A percentile compares a stretch with the other conserved stretches of the same genome.
Conservation (phyloP, 92 coral and sea anemone genomes). For the Palythoa heliodiscus region DNA sequence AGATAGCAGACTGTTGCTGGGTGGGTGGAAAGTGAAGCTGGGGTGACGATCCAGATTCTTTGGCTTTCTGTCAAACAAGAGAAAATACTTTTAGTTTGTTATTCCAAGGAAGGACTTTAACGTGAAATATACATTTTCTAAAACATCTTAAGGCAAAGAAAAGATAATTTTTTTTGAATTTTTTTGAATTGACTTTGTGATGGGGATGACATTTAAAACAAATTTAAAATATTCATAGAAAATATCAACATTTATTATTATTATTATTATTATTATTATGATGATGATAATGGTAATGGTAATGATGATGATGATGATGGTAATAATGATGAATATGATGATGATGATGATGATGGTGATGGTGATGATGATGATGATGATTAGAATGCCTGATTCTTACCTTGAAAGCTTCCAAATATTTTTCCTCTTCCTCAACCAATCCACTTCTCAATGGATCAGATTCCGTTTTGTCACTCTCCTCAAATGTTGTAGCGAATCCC, state of each 20-base stretch:
- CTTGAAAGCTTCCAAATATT: conserved; percentile 87
- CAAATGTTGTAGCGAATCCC: conserved; percentile 81
- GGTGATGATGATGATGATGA: too few species aligned
- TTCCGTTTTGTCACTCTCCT: conserved; percentile 54
- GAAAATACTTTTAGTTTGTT: not conserved
- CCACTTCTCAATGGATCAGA: conserved; percentile 57
- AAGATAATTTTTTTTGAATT: too few species aligned
- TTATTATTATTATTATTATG: too few species aligned
- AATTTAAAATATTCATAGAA: not conserved
- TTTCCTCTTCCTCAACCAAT: conserved; percentile 84
- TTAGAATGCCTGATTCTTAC: conserved; percentile 30
- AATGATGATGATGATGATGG: too few species aligned
- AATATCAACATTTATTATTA: too few species aligned
- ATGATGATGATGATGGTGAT: too few species aligned
- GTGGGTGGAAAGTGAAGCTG: conserved; percentile 45
- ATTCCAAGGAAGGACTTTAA: too few species aligned
- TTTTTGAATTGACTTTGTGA: too few species aligned
- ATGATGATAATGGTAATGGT: too few species aligned
- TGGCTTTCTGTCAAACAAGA: conserved; percentile 52
- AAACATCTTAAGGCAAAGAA: too few species aligned
- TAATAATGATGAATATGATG: too few species aligned
- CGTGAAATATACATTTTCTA: too few species aligned
- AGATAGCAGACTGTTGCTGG: conserved; percentile 46
- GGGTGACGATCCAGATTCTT: conserved; percentile 49
- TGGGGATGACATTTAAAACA: not conserved